A percentile compares a stretch with the other conserved stretches of the same genome.
Conservation (phyloP, 92 coral and sea anemone genomes). For the Parazoanthus darwini region DNA sequence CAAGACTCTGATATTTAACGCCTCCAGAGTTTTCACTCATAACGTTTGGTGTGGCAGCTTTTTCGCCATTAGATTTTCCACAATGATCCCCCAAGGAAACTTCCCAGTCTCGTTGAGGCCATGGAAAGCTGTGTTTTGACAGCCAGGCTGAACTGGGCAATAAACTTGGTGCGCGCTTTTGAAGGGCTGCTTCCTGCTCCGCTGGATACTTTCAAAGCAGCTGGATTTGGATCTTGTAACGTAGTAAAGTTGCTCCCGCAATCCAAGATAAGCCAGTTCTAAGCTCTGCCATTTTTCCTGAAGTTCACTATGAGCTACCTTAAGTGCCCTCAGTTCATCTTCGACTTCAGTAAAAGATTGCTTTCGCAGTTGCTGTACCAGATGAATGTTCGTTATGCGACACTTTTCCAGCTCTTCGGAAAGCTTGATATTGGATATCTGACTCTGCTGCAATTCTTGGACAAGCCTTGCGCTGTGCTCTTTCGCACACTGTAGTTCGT, state of each 20-base stretch:
- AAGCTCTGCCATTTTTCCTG: background rate
- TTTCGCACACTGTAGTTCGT: background rate
- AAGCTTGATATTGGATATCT: conserved; percentile 14
- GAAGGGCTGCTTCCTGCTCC: conserved; percentile 1
- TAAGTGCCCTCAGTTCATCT: conserved; percentile 6
- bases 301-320: background rate
- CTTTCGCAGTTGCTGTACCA: background rate
- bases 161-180: background rate
- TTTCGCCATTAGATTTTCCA: background rate
- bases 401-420: background rate
- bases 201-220: background rate
- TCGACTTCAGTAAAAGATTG: background rate
- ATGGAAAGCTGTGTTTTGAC: background rate
- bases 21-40: background rate
- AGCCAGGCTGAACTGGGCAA: background rate
- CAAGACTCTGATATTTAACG: background rate
- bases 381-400: background rate
- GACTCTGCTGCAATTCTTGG: conserved; percentile 10
- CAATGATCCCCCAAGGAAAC: background rate
- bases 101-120: background rate
- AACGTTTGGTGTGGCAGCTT: background rate
- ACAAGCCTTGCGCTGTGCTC: background rate
- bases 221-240: background rate
- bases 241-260: conserved; percentile 17
- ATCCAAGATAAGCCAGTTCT: background rate